These are phyloP conservation scores for Dinothrombium tinctorium DNA, from an alignment of 1,140 invertebrate genomes.

Conservation along the genomic window DNA sequence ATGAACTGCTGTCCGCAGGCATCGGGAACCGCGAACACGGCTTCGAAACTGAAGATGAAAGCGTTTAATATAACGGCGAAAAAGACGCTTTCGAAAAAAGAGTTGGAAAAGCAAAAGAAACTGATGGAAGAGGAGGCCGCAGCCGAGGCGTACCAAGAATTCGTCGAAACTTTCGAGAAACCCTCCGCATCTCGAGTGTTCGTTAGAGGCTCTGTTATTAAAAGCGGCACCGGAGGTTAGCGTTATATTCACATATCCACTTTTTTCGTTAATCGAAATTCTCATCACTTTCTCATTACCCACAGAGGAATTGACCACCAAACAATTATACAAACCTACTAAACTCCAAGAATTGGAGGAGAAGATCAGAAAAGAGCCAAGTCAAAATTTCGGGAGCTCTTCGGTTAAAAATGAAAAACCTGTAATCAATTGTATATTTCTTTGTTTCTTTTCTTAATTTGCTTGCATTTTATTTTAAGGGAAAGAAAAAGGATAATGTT, in stretches of 20 bases:
- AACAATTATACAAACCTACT: conserved; percentile 76
- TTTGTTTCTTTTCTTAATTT: conserved; percentile 27
- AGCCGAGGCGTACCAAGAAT: conserved; percentile 71
- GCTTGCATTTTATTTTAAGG: conserved; percentile 29
- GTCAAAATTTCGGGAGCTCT: conserved; percentile 22
- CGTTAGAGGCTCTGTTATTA: conserved; percentile 88
- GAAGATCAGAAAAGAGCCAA: conserved; percentile 21
- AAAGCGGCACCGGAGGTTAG: conserved; percentile 73
- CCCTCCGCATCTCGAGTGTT: conserved; percentile 62
- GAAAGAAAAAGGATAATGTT: conserved; percentile 56
- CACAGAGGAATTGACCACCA: conserved; percentile 49
- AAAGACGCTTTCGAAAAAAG: conserved; percentile 4
- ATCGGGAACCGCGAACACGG: too few species aligned
- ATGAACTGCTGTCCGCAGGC: too few species aligned
- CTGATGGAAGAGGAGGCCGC: conserved; percentile 17
- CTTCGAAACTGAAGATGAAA: too few species aligned
- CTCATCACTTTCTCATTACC: not conserved
- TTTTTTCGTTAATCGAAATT: not conserved
- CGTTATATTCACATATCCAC: conserved; percentile 15
- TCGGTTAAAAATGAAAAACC: not conserved
- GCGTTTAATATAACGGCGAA: too few species aligned
- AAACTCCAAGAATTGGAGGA: conserved; percentile 36
- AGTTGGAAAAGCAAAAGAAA: conserved; percentile 12
- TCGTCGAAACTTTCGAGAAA: conserved; percentile 89
- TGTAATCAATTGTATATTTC: not conserved